Conservation (phyloP, 2,113 vertebrate species). For the Equus przewalskii region DNA sequence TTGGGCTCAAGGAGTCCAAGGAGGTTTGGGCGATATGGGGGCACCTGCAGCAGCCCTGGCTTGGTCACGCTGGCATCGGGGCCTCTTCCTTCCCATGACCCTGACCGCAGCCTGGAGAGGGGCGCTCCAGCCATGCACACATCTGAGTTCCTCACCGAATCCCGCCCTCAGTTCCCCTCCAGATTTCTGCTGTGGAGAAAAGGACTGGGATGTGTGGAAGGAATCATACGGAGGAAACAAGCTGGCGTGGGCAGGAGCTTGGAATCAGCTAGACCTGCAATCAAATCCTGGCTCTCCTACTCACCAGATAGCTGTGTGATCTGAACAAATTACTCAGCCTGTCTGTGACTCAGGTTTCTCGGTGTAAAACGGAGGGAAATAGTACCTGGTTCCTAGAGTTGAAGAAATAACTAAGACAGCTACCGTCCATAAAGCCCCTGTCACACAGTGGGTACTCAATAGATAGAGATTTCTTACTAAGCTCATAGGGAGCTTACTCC, state of each 20-base stretch:
- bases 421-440: not conserved
- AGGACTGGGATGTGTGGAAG: not conserved
- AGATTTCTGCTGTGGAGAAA: not conserved
- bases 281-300: not conserved
- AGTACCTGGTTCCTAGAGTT: not conserved
- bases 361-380: not conserved
- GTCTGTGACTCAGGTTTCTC: not conserved
- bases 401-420: not conserved
- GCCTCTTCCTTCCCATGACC: not conserved
- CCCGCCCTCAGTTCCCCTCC: not conserved
- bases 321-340: not conserved
- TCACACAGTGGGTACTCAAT: no score
- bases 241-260: not conserved
- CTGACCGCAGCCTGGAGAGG: not conserved
- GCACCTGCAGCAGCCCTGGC: no score
- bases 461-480: not conserved
- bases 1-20: not conserved
- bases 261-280: not conserved
- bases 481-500: no score
- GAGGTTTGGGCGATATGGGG: not conserved
- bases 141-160: not conserved
- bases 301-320: not conserved
- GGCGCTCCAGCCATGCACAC: rapidly evolving
- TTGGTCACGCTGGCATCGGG: no score
- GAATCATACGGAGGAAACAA: not conserved